A percentile compares a stretch with the other conserved stretches of the same genome.
phyloP scores from a whole-genome alignment of 1,140 invertebrate species.

The Drosophila ficusphila region DNA sequence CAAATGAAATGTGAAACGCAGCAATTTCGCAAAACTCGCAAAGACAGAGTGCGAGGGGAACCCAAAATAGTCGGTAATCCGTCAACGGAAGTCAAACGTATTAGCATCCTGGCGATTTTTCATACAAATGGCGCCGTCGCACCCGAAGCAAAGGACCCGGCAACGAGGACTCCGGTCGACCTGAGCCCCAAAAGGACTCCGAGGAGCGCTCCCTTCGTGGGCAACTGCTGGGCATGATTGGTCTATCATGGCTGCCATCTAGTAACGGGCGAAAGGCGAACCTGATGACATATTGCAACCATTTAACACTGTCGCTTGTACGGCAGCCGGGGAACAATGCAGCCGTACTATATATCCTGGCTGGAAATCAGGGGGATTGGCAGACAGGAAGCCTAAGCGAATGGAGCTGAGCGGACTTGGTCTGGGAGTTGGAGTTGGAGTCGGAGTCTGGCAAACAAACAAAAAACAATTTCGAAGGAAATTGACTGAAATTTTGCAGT shows the following conservation, averaged over 20 bases:
- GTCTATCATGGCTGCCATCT: slow-evolving; percentile 76
- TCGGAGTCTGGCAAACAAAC: slow-evolving; percentile 77
- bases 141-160: slow-evolving; percentile 20
- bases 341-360: slow-evolving; percentile 33
- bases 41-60: slow-evolving; percentile 8
- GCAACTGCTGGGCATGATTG: slow-evolving; percentile 67
- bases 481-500: slow-evolving; percentile 83
- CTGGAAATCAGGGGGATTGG: background rate
- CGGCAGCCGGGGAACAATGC: slow-evolving; percentile 70
- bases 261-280: slow-evolving; percentile 58
- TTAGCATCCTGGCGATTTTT: slow-evolving; percentile 84
- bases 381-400: slow-evolving; percentile 69
- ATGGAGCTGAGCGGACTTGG: slow-evolving; percentile 18
- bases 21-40: slow-evolving; percentile 56
- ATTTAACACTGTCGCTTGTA: slow-evolving; percentile 83
- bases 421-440: too few relatives aligned
- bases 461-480: slow-evolving; percentile 82
- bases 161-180: slow-evolving; percentile 24
- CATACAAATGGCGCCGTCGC: slow-evolving; percentile 80
- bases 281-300: slow-evolving; percentile 84
- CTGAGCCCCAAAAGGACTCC: slow-evolving; percentile 3
- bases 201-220: background rate
- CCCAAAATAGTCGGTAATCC: slow-evolving; percentile 80
- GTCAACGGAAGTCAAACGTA: slow-evolving; percentile 84
- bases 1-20: slow-evolving; percentile 79